A percentile compares a stretch with the other conserved stretches of the same genome.
These are phyloP conservation scores for Diorhabda carinulata DNA, from an alignment of 1,140 invertebrate genomes.

Conservation along the genomic window DNA sequence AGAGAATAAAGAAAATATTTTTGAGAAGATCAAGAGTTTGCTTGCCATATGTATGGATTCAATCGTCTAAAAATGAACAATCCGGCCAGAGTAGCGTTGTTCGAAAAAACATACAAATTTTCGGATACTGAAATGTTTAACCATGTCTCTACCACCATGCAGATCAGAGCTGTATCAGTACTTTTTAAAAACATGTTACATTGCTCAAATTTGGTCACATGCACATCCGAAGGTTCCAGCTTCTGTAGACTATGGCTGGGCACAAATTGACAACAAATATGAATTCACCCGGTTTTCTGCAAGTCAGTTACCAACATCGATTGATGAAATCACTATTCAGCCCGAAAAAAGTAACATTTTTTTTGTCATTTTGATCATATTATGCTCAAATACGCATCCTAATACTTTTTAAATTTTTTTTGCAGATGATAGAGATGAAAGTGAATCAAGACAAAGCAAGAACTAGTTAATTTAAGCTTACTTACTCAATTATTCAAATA, in stretches of 20 bases:
- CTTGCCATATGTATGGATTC: not conserved
- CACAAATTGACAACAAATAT: conserved; percentile 5
- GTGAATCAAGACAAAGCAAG: no score
- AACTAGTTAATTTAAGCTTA: no score
- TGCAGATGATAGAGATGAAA: no score
- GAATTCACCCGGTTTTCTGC: conserved; percentile 10
- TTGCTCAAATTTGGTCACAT: conserved; percentile 19
- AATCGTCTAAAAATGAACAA: conserved; percentile 6
- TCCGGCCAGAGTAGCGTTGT: conserved; percentile 1
- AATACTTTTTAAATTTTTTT: no score
- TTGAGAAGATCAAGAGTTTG: not conserved
- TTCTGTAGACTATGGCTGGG: conserved; percentile 1
- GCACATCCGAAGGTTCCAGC: conserved; percentile 13
- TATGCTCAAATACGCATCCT: no score
- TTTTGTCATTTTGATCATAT: no score
- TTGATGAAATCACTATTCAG: no score
- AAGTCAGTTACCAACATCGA: not conserved
- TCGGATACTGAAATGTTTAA: not conserved
- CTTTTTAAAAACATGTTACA: conserved; percentile 16
- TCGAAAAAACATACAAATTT: conserved; percentile 12
- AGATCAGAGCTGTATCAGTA: conserved; percentile 21
- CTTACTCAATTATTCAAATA: no score
- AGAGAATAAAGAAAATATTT: conserved; percentile 3
- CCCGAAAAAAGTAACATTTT: no score
- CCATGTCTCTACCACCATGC: conserved; percentile 23